Base-by-base conservation (phyloP, 2,888 invertebrate species). In the Hoplodrina ambigua region DNA sequence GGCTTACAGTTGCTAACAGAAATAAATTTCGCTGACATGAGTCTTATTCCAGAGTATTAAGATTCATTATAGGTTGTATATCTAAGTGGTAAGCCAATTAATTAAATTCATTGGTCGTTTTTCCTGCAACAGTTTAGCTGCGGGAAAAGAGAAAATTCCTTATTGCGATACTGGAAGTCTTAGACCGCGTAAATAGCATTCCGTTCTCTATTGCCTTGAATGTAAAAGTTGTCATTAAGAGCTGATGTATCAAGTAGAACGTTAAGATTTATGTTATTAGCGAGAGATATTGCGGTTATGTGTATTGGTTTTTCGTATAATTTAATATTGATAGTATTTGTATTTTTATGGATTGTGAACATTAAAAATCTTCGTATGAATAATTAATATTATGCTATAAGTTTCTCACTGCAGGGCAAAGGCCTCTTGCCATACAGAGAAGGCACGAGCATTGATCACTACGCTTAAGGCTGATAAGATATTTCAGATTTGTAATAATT, bases 101-200 rank as follows among this genome's bases (percentile, higher is more conserved):
- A 94, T 94, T 91, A 92, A 94, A 91, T 87, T 86, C 88, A 84
- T 85, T 90, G 87, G 85, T 85, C 81, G 88, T 91, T 92, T 92
- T 94, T 93, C 90, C 85, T 81, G 83, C 85, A 90, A 90, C 85
- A 84, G 79, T 67, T 87, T 85, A 84, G 75, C 72, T 75, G 79
- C 83, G 85, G 88, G 91, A 90, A 92, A 92, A 90, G 87, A 90
- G 92, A 92, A 91, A 92, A 91, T 88, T 86, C 64, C 65, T 60
- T 56, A 25, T 30, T 55, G 37, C 46, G 37, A 62, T 65, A 74
- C 50, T 72, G 19, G 62, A 75, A 67, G 25, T 50, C 50, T 84
- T 85, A 84, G 86, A 83, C 80, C 75, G 86, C 80, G 79, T 85
- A 80, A 80, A 81, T 72, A 53, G 74, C 87, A 90, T 92, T 90